These are phyloP conservation scores for Pangasius djambal DNA, from an alignment of 2,797 vertebrate species.

Conservation along the genomic window DNA sequence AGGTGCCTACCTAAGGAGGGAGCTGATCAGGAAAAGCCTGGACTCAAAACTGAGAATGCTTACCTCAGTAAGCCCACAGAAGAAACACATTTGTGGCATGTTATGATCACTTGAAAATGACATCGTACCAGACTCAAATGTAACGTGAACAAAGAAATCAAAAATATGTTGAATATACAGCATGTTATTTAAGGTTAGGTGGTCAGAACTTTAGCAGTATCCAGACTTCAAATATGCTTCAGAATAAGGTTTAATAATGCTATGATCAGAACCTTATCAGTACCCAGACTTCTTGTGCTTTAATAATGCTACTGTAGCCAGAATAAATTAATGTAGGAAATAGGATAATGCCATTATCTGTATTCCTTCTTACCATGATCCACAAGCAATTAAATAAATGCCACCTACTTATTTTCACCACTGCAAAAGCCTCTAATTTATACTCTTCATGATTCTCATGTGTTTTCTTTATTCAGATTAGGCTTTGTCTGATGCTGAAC, in stretches of 20 bases:
- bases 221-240: neutral
- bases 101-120: neutral
- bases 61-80: conserved; percentile 49
- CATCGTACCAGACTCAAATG: neutral
- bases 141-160: neutral
- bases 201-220: neutral
- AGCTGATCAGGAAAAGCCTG: conserved; percentile 52
- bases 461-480: conserved; percentile 58
- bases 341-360: neutral
- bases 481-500: conserved; percentile 58
- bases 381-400: conserved; percentile 50
- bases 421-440: conserved; percentile 50
- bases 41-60: conserved; percentile 53
- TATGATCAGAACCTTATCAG: neutral
- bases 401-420: conserved; percentile 46
- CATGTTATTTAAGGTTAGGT: neutral
- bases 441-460: conserved; percentile 52
- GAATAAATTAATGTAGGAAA: neutral
- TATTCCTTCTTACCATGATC: conserved; percentile 33
- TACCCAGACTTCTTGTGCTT: neutral
- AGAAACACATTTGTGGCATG: conserved; percentile 9
- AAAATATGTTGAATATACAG: neutral
- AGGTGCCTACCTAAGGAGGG: conserved; percentile 70
- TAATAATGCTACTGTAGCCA: neutral
- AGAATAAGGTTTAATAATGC: too few species aligned